Base-by-base conservation (phyloP, 1,140 invertebrate species). In the Zaprionus inermis region DNA sequence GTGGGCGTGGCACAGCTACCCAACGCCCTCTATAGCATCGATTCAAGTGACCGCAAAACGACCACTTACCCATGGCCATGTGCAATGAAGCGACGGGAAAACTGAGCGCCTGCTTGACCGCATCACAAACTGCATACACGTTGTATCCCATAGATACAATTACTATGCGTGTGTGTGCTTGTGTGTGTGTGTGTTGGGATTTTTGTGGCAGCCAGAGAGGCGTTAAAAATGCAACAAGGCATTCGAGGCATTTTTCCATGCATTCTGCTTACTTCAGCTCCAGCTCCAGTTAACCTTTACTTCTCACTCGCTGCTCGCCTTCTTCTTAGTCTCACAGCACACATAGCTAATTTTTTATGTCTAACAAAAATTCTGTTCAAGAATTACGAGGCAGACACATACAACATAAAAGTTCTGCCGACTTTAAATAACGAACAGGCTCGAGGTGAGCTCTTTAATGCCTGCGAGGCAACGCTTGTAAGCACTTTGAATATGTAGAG, bases 341-440 rank as follows among this genome's bases (percentile, higher is more conserved):
- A 75, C 82, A 78, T 81, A 72, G 75, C 73, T 79, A 82, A 82
- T 88, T 82, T 88, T 85, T 80, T 64, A 77, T 77, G 69, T 74
- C 65, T 59, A 82, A 79, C 67, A 67, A 67, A 78, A 76, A 72
- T 82, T 78, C 54, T 59, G 46, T 54, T 28, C 41, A 70, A 63
- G 79, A 72, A 86, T 76, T 76, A 69, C 78, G 71, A 71, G 66
- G 57, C 51, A 24, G 32, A 55, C 36, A 55, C 36, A 57, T 28
- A 28, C 24, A 28, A 28, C 24, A 28, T 59, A 61, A 82, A 70
- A 75, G 61, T 76, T 52, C 71, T 52, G n/a, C 32, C 32, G 32
- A 46, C 59, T 51, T 64, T 38, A 38, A 34, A 24, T 16, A 54
- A 49, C 16, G 24, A 54, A 20, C 32, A 55, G 52, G 36, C 22